Base-by-base conservation (phyloP, 2,797 vertebrate genomes). In the Platyrinchus mystaceus region DNA sequence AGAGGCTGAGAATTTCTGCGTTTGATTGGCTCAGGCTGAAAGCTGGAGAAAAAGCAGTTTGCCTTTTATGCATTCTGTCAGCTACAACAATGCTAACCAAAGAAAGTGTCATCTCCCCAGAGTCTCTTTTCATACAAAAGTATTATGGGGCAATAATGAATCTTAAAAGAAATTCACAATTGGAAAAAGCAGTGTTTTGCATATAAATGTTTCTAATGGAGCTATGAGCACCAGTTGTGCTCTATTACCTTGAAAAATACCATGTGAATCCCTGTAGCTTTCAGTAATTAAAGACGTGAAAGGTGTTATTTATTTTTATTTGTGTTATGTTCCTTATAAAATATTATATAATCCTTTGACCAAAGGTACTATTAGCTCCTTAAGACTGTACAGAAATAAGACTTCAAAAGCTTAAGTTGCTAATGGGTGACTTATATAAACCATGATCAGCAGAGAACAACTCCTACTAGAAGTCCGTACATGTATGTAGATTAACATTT, bases 181-280 rank as follows among this genome's bases (percentile, higher is more conserved):
- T 32, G 60, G 90, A 91, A 96, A 87, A 93, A 90, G 37, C 41
- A 44, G 32, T 73, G 37, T 73, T 97, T 94, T 94, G 85, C 91
- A 93, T 94, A 67, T 91, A 93, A 91, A 86, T 88, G 91, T 93
- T 94, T 96, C 84, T 91, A 70, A 90, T 88, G 87, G 74, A 90
- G 37, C 89, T 84, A 9, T 50, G 49, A 94, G 44, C 52, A 70
- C 86, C 62, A 89, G 59, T 89, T 82, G 44, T 70, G 37, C n/a
- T 91, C 46, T 64, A 4, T 74, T 91, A 59, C 55, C 89, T 90
- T 74, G 67, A 94, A 96, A 92, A 94, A 92, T 84, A 58, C 23
- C 10, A 5, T 66, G 44, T 78, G 82, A 89, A 73, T 95, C 63
- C 44, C 59, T 39, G 66, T 84, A 89, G 69, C 52, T 96, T 73